Evolutionary conservation across 2,113 vertebrate genomes (phyloP), one percentile per base, ranked within the genome.

Genomic region (Centropus unirufus): DNA sequence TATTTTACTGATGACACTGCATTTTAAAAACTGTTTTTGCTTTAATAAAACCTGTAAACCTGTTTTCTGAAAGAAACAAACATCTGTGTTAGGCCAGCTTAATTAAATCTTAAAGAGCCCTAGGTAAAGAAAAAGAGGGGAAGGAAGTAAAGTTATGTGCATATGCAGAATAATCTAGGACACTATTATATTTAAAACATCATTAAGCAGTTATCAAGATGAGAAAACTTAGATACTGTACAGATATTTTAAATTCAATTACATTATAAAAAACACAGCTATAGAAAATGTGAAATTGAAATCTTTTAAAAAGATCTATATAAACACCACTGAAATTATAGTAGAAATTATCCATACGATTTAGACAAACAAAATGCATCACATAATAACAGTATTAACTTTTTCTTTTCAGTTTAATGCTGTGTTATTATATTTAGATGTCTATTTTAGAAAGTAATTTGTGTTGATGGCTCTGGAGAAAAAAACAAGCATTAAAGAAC

Each of bases 401-500:
- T 97, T 94, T 96, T 89, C 72, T 96, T 97, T 96, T 91, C 92
- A 94, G 92, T 97, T 96, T 96, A 97, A 97, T 97, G 94, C 81
- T 82, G 34, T 83, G 22, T 96, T 98, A 97, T 98, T 98, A 97
- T 98, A 97, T 97, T 97, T 98, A 97, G 96, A 81, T 95, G 95
- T 96, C 89, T 97, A 91, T 97, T 98, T 97, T 89, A 97, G 96
- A 97, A 98, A 96, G 94, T 97, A 97, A 97, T 98, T 97, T 98
- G 96, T 98, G 97, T 97, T 98, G 97, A 97, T 98, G 93, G 97
- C 95, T 97, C 97, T 97, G 77, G 89, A 98, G 96, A 96, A 98
- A 98, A 98, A 97, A 96, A 52, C 94, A 96, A 95, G 94, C 96
- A 98, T 97, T 97, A 98, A 97, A 97, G 94, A 97, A 92, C 96